These are phyloP conservation scores for Tiphia femorata DNA, from an alignment of 2,888 invertebrate species.

Conservation along the genomic window DNA sequence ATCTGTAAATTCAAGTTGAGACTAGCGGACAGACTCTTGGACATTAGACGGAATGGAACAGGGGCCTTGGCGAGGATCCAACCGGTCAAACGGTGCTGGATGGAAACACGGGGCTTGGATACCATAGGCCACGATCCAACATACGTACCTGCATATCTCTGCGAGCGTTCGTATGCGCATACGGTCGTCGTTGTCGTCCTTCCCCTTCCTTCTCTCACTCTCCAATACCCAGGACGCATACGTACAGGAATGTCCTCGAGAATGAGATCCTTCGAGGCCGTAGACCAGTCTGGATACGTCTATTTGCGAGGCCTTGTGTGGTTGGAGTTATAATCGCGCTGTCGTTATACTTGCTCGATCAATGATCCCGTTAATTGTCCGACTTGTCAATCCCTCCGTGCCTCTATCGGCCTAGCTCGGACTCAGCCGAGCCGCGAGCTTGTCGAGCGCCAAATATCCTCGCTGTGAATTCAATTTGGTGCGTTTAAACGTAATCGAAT, in stretches of 20 bases:
- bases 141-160: conserved; percentile 10
- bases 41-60: conserved; percentile 59
- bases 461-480: too few relatives aligned
- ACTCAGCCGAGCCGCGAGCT: too few relatives aligned
- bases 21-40: conserved; percentile 24
- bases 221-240: conserved; percentile 21
- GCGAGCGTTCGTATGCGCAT: not conserved
- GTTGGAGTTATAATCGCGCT: too few relatives aligned
- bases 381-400: too few relatives aligned
- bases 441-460: too few relatives aligned
- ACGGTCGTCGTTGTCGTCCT: too few relatives aligned
- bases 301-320: too few relatives aligned
- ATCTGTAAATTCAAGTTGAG: conserved; percentile 47
- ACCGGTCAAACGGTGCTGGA: conserved; percentile 39
- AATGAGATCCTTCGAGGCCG: conserved; percentile 25
- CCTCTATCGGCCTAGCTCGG: too few relatives aligned
- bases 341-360: too few relatives aligned
- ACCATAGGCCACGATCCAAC: conserved; percentile 17
- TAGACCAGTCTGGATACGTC: not conserved
- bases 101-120: conserved; percentile 14
- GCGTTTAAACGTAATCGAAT: too few relatives aligned
- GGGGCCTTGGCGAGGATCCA: conserved; percentile 61
- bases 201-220: too few relatives aligned
- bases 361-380: too few relatives aligned
- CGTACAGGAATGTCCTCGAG: conserved; percentile 20